phyloP scores from a whole-genome alignment of 2,888 invertebrate genomes.

The Amphipyra berbera region DNA sequence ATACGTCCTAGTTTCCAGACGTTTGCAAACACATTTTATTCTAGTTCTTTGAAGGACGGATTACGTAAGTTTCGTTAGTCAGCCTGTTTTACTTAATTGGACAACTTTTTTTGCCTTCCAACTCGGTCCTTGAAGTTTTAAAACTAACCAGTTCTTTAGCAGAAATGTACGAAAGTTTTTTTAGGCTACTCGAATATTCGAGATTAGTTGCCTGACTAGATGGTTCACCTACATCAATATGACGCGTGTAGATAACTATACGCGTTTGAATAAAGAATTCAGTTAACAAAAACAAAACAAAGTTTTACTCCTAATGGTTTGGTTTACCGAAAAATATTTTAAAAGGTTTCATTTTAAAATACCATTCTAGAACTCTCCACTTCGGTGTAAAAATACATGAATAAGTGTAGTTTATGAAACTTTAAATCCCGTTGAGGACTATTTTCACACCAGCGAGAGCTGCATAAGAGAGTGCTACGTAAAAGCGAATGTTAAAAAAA shows the following conservation, averaged over 20 bases:
- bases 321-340: conserved; percentile 47
- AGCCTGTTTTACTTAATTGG: conserved; percentile 57
- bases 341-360: conserved; percentile 56
- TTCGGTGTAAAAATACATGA: conserved; percentile 53
- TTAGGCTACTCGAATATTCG: conserved; percentile 33
- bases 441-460: conserved; percentile 46
- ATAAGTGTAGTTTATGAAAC: conserved; percentile 54
- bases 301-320: conserved; percentile 19
- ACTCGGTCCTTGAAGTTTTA: conserved; percentile 35
- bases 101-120: conserved; percentile 54
- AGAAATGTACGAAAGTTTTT: conserved; percentile 46
- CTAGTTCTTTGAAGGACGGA: conserved; percentile 48
- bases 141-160: conserved; percentile 59
- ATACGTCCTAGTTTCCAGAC: conserved; percentile 41
- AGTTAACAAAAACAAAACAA: conserved; percentile 26
- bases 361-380: conserved; percentile 41
- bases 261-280: conserved; percentile 18
- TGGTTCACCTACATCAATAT: conserved; percentile 19
- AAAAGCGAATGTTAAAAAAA: conserved; percentile 27
- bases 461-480: conserved; percentile 41
- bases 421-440: conserved; percentile 55
- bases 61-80: conserved; percentile 48
- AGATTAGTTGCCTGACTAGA: conserved; percentile 36
- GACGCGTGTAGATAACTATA: not conserved
- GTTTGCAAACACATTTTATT: conserved; percentile 35